Evolutionary conservation across 2,888 invertebrate species (phyloP).

Genomic region (Argynnis bischoffii): DNA sequence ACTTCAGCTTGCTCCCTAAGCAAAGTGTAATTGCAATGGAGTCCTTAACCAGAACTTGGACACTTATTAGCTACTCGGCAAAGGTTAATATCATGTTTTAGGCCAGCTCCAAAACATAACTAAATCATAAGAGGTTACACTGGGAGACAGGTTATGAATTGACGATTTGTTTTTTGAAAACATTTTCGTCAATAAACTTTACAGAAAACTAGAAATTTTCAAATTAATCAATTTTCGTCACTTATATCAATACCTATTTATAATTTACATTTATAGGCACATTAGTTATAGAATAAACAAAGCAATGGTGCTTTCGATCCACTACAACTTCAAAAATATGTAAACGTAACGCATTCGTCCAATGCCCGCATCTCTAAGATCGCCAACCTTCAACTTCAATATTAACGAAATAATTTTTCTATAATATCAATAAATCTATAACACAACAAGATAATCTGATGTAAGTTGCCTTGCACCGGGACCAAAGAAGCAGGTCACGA

Average conservation of each 20-base stretch:
- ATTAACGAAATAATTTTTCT: constrained; percentile 60
- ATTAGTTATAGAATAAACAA: constrained; percentile 79
- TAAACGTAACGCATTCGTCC: constrained; percentile 68
- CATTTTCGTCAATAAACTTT: constrained; percentile 47
- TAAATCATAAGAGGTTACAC: constrained; percentile 52
- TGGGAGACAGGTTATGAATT: constrained; percentile 46
- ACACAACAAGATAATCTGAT: constrained; percentile 58
- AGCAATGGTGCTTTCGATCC: constrained; percentile 77
- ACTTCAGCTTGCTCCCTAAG: constrained; percentile 51
- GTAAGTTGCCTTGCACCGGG: constrained; percentile 63
- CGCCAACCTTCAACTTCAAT: constrained; percentile 65
- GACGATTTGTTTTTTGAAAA: constrained; percentile 54
- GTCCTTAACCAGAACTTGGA: constrained; percentile 58
- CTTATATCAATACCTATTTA: constrained; percentile 74
- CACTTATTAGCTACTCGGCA: constrained; percentile 61
- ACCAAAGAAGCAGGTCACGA: constrained; percentile 72
- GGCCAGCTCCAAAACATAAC: constrained; percentile 59
- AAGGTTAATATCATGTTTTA: constrained; percentile 64
- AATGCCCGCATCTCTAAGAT: constrained; percentile 76
- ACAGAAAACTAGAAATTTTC: constrained; percentile 49
- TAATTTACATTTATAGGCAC: constrained; percentile 81
- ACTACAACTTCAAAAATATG: constrained; percentile 72
- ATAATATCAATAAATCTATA: constrained; percentile 45
- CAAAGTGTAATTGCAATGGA: constrained; percentile 57
- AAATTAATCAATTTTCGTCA: constrained; percentile 71